Evolutionary conservation across 2,113 vertebrate genomes (phyloP), one percentile per base, ranked within the genome.

Genomic region (Gymnogyps californianus): DNA sequence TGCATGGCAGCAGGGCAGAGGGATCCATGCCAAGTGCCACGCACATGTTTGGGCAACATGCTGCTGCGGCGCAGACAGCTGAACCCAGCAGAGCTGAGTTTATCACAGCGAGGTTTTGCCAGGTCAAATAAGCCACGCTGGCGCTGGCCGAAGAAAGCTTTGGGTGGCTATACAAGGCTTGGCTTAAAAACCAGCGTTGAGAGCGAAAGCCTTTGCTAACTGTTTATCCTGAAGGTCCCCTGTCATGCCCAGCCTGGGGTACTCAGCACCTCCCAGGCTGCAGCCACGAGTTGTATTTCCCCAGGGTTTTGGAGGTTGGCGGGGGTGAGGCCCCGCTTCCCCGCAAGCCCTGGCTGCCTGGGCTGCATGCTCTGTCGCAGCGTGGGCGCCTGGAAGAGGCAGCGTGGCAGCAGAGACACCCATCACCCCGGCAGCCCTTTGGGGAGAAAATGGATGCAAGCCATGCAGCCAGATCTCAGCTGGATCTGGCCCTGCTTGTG

Each of bases 291-390:
- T n/a, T 38, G 4, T 4, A 22, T 46, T 38, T 26, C 16, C 44
- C 29, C 7, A 7, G 71, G 31, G 13, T 34, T 59, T 51, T 4
- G 61, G 47, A 46, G 34, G 16, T 9, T 8, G 44, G 21, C 19
- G 0, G 1, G 13, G 72, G 17, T 7, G 16, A 64, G 25, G 9
- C 15, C 42, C n/a, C 1, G 3, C 55, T 49, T 64, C 47, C 38
- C 31, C 2, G 0, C 19, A 3, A 42, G 44, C 40, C 47, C 40
- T 22, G 58, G 18, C 65, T 16, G 31, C 40, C 28, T 38, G 47
- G 24, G 49, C 20, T 2, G 22, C 20, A 26, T 1, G 0, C 31
- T 32, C 54, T 6, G 0, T 18, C 1, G 1, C 6, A 7, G 44
- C 0, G 5, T 1, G 1, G 29, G 20, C 9, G 0, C 47, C 24